phyloP scores from a whole-genome alignment of 2,888 invertebrate genomes.

The Noctua janthe region DNA sequence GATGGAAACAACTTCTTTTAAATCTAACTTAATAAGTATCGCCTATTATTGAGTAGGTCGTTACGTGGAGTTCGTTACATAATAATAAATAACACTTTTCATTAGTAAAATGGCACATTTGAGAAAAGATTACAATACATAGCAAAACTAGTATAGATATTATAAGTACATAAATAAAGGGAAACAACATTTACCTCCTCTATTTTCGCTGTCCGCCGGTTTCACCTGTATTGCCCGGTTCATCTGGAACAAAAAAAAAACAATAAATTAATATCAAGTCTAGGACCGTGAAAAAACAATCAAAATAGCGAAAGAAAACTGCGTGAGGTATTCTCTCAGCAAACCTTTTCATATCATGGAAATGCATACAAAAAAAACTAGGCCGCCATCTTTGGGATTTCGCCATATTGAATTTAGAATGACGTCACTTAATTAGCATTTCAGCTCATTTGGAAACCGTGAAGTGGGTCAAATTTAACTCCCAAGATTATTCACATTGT shows the following conservation, averaged over 20 bases:
- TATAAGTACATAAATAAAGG: neutral
- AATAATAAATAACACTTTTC: slow-evolving; percentile 8
- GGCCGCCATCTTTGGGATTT: too few relatives aligned
- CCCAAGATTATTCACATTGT: too few relatives aligned
- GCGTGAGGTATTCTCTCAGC: too few relatives aligned
- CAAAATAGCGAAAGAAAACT: neutral
- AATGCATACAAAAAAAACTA: too few relatives aligned
- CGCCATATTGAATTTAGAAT: too few relatives aligned
- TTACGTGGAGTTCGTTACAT: neutral
- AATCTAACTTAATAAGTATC: neutral
- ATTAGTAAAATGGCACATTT: neutral
- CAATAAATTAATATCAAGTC: neutral
- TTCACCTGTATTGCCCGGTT: slow-evolving; percentile 99
- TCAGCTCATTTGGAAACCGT: too few relatives aligned
- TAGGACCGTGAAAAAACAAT: neutral
- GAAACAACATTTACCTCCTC: slow-evolving; percentile 94
- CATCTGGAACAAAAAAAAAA: slow-evolving; percentile 95
- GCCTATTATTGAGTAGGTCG: neutral
- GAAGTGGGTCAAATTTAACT: too few relatives aligned
- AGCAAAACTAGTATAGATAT: slow-evolving; percentile 4
- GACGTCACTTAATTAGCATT: too few relatives aligned
- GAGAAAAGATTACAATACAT: neutral
- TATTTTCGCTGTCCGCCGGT: slow-evolving; percentile 99
- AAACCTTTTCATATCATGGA: too few relatives aligned
- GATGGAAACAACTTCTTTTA: neutral